Conservation (phyloP, 1,140 invertebrate genomes). For the Helicoverpa armigera region DNA sequence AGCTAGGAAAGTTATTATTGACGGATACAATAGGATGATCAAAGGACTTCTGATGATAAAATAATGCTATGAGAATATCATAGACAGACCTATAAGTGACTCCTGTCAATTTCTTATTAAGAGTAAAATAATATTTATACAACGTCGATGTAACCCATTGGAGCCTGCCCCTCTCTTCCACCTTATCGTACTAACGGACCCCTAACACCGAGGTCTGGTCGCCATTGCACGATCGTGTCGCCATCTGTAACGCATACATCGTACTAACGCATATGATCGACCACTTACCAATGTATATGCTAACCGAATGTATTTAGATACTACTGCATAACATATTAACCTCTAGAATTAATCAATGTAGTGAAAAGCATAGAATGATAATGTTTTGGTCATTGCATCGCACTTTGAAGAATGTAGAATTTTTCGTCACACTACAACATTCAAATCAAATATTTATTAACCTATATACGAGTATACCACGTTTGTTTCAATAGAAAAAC, state of each 20-base stretch:
- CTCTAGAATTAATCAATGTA: not conserved
- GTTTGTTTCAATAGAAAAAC: no score
- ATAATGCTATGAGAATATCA: no score
- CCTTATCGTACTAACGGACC: slow-evolving; percentile 36
- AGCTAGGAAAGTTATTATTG: not conserved
- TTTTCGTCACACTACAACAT: no score
- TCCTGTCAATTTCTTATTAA: no score
- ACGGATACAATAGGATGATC: no score
- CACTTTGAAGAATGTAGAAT: no score
- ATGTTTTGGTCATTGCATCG: slow-evolving; percentile 15
- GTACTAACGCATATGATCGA: slow-evolving; percentile 41
- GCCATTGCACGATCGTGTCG: slow-evolving; percentile 46
- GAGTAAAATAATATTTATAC: not conserved
- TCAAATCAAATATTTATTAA: no score
- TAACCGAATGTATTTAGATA: slow-evolving; percentile 27
- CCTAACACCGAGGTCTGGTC: slow-evolving; percentile 38
- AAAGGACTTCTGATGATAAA: no score
- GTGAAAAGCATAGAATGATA: not conserved
- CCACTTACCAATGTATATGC: slow-evolving; percentile 16
- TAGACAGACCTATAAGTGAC: no score
- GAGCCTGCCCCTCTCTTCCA: not conserved
- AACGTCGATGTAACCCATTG: not conserved
- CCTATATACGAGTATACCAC: not conserved
- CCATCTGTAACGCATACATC: slow-evolving; percentile 38
- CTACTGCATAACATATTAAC: slow-evolving; percentile 5